These are phyloP conservation scores for Amaurobius ferox DNA, from an alignment of 2,888 invertebrate species.

Conservation along the genomic window DNA sequence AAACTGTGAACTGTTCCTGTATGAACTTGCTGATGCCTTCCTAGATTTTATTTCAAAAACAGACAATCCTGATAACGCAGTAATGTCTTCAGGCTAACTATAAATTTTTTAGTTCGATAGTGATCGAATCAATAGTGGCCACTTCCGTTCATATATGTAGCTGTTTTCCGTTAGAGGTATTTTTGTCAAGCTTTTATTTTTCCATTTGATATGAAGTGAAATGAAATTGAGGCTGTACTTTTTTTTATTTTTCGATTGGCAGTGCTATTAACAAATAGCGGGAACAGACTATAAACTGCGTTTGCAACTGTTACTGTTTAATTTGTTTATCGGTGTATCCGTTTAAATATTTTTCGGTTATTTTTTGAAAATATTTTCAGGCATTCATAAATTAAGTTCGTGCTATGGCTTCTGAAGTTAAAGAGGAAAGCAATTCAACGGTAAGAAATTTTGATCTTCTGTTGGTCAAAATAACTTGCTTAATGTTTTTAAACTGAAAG, in stretches of 20 bases:
- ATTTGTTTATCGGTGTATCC: conserved; percentile 5
- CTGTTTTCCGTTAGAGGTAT: too few relatives aligned
- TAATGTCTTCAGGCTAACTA: too few relatives aligned
- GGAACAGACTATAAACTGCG: conserved; percentile 20
- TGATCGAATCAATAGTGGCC: too few relatives aligned
- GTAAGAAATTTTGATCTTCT: conserved; percentile 22
- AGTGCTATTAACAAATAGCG: conserved; percentile 32
- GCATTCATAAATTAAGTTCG: not conserved
- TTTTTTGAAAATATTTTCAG: not conserved
- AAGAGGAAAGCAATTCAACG: conserved; percentile 43
- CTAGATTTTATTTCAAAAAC: too few relatives aligned
- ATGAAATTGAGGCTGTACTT: not conserved
- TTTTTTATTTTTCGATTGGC: conserved; percentile 16
- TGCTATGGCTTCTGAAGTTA: conserved; percentile 28
- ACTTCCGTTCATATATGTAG: too few relatives aligned
- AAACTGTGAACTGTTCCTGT: too few relatives aligned
- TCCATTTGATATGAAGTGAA: not conserved
- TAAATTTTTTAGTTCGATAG: too few relatives aligned
- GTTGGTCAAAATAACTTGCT: too few relatives aligned
- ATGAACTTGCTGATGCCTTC: too few relatives aligned
- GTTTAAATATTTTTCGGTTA: conserved; percentile 15
- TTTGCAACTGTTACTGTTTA: not conserved
- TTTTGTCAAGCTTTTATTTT: too few relatives aligned
- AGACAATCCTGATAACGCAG: too few relatives aligned
- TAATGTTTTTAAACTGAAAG: too few relatives aligned